A percentile compares a stretch with the other conserved stretches of the same genome.
These are phyloP conservation scores for Pseudomyrmex pallidus DNA, from an alignment of 1,140 invertebrate species.

Conservation along the genomic window DNA sequence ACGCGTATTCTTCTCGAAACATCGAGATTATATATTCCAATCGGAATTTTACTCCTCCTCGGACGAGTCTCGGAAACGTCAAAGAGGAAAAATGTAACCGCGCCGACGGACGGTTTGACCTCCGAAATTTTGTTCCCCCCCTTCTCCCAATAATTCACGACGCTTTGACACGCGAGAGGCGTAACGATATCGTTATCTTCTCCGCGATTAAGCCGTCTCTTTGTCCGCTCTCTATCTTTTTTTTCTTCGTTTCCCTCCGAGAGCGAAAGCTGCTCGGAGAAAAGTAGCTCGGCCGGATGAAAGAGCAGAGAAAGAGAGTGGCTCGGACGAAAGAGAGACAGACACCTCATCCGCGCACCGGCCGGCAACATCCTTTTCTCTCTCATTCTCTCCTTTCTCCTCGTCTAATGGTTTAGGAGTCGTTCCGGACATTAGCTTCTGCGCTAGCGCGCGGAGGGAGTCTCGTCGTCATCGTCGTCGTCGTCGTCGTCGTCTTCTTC, in stretches of 20 bases:
- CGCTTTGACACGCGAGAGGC: constrained; percentile 54
- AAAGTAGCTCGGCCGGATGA: constrained; percentile 47
- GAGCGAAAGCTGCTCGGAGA: constrained; percentile 49
- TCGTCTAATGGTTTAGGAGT: constrained; percentile 81
- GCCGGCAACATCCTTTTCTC: constrained; percentile 56
- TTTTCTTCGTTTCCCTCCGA: constrained; percentile 25
- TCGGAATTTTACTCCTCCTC: neutral
- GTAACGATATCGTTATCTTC: constrained; percentile 65
- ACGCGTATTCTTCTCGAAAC: neutral
- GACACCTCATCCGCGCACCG: constrained; percentile 40
- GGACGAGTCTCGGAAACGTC: neutral
- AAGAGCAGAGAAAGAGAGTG: constrained; percentile 35
- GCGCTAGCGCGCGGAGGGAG: constrained; percentile 68
- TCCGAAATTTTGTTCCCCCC: constrained; percentile 40
- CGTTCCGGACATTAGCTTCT: constrained; percentile 84
- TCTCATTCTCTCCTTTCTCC: constrained; percentile 45
- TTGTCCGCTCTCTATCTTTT: constrained; percentile 43
- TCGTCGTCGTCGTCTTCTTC: constrained; percentile 51
- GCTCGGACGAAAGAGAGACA: constrained; percentile 58
- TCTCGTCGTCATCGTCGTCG: constrained; percentile 47
- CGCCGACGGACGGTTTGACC: constrained; percentile 43
- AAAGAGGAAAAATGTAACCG: constrained; percentile 49
- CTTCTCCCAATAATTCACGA: constrained; percentile 54
- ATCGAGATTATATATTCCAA: neutral
- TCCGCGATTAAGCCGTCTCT: constrained; percentile 70